Base-by-base conservation (phyloP, 1,140 invertebrate species). In the Pogonomyrmex californicus region DNA sequence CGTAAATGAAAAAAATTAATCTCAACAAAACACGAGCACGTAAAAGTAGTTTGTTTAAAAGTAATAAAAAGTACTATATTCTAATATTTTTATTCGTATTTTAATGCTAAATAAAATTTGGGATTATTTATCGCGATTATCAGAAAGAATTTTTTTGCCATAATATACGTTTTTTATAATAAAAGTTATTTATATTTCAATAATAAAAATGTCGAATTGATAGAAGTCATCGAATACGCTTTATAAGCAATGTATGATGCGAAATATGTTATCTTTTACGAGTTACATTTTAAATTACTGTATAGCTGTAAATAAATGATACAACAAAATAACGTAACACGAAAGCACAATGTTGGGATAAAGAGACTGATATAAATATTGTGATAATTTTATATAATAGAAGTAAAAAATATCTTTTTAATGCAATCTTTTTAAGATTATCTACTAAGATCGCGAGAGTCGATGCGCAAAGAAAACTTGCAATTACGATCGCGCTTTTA, bases 401-500 rank as follows among this genome's bases (percentile, higher is more conserved):
- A 70, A n/a, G 10, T 54, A 1, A 4, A 1, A 4, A 51, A 38
- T 51, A 44, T n/a, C 2, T 65, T 36, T 17, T 44, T 60, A 60
- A 47, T 1, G 17, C 30, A 9, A 62, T 83, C 41, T 47, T 60
- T 62, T 60, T 33, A 47, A 56, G 23, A 83, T 75, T 47, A 73
- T 47, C 30, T 56, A 3, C 7, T 60, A 75, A 75, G 75, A 83
- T 83, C 56, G 10, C 56, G 41, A 12, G 75, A 62, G 30, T 47
- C 14, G 66, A 83, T 83, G 75, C 33, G 79, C 68, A 83, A 73
- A 83, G 79, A 75, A 73, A 73, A 54, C 44, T 12, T 17, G 44
- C 41, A 60, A 83, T 73, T 60, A 75, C 54, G 68, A 38, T n/a
- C 12, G 51, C n/a, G 41, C 54, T 75, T 82, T 82, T 73, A 58